Percentiles rank a stretch among this genome's conserved stretches.
phyloP scores from a whole-genome alignment of 2,113 vertebrate species.

The Boleophthalmus pectinirostris region DNA sequence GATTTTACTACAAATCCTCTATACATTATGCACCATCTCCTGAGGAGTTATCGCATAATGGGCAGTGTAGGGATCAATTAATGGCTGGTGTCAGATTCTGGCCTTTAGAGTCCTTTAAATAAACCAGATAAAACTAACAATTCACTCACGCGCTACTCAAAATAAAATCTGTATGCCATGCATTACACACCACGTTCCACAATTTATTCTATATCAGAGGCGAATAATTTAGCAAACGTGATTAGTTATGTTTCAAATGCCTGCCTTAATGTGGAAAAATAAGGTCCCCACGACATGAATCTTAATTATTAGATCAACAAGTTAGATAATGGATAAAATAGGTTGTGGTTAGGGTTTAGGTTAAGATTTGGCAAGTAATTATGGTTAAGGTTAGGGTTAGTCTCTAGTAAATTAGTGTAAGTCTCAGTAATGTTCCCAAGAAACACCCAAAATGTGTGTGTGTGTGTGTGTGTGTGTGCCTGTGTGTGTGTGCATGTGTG shows the following conservation, averaged over 20 bases:
- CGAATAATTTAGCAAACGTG: background rate
- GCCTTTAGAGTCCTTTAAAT: constrained; percentile 22
- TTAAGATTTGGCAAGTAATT: too few relatives aligned
- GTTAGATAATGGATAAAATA: too few relatives aligned
- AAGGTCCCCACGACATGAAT: too few relatives aligned
- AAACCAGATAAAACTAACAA: constrained; percentile 2
- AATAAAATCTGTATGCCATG: background rate
- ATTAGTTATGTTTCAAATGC: background rate
- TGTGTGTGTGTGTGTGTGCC: too few relatives aligned
- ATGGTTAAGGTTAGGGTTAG: too few relatives aligned
- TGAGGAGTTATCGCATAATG: constrained; percentile 47
- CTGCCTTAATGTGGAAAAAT: too few relatives aligned
- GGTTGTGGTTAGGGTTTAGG: too few relatives aligned
- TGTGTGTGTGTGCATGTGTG: background rate
- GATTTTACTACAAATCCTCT: constrained; percentile 35
- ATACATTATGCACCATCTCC: constrained; percentile 36
- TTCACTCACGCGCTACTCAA: background rate
- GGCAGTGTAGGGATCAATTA: constrained; percentile 50
- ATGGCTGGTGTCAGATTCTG: constrained; percentile 27
- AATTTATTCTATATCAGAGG: background rate
- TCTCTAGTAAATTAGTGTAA: too few relatives aligned
- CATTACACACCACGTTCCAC: background rate
- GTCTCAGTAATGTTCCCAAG: too few relatives aligned
- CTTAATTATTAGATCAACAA: too few relatives aligned
- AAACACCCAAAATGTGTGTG: too few relatives aligned